Evolutionary conservation across 2,113 vertebrate genomes (phyloP).

Genomic region (Alosa alosa): DNA sequence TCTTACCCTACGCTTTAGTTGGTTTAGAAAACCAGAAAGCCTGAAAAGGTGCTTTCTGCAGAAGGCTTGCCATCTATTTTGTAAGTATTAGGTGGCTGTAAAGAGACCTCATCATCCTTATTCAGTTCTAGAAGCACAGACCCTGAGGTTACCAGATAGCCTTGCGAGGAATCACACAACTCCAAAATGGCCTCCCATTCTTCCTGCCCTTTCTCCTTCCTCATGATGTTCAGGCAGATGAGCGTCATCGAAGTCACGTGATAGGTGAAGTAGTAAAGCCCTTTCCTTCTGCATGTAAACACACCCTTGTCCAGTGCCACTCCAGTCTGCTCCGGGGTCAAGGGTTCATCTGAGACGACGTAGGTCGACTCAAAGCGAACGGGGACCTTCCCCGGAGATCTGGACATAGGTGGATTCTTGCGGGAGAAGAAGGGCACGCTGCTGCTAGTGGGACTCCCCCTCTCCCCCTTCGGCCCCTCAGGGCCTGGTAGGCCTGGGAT

Average conservation of each 20-base stretch:
- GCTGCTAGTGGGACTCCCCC: constrained; percentile 59
- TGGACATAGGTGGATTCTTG: constrained; percentile 26
- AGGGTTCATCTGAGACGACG: constrained; percentile 15
- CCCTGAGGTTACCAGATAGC: constrained; percentile 72
- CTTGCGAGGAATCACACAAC: constrained; percentile 71
- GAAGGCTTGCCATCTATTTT: constrained; percentile 65
- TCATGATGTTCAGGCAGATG: constrained; percentile 69
- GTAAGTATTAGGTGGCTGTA: constrained; percentile 67
- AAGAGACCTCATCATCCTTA: constrained; percentile 54
- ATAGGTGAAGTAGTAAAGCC: constrained; percentile 81
- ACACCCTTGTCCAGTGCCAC: constrained; percentile 26
- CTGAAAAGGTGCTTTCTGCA: constrained; percentile 76
- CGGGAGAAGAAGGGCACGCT: constrained; percentile 69
- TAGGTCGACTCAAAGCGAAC: constrained; percentile 66
- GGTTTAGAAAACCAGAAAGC: constrained; percentile 75
- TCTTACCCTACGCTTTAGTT: constrained; percentile 17
- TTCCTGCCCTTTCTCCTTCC: constrained; percentile 29
- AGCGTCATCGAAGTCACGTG: constrained; percentile 67
- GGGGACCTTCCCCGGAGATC: not conserved
- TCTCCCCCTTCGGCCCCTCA: constrained; percentile 47
- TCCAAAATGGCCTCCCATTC: constrained; percentile 56
- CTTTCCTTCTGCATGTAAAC: constrained; percentile 68
- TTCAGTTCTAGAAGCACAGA: constrained; percentile 70
- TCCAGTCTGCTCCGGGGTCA: constrained; percentile 31
- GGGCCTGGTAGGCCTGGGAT: constrained; percentile 47